Base-by-base conservation (phyloP, 2,797 vertebrate species). In the Schizopygopsis malacanthus region DNA sequence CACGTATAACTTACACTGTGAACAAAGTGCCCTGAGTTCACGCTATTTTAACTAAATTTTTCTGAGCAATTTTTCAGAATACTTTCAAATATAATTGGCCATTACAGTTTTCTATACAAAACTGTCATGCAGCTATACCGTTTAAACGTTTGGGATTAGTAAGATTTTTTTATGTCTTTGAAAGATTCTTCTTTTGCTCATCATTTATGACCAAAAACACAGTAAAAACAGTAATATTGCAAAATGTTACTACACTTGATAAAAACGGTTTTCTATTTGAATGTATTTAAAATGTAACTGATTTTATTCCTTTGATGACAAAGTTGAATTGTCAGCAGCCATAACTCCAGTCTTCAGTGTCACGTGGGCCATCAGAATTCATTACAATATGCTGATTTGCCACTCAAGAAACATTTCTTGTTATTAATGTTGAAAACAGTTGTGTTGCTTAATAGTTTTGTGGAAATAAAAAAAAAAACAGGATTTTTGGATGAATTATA, bases 171-270 rank as follows among this genome's bases (percentile, higher is more conserved):
- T 69, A 2, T 69, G 4, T 70, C 18, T 70, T 20, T 39, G 33
- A 69, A 50, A 50, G 25, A 33, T 28, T 28, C 1, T 15, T 65
- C 25, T 33, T 33, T 28, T 65, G 71, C n/a, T 73, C 43, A 72
- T 7, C 22, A 73, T 73, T 73, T 73, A 73, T 73, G 13, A 73
- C 43, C 72, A 75, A 6, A 20, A 33, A 52, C 33, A 75, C n/a
- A 75, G 8, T 75, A 52, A 75, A 73, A 20, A 52, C 16, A 52
- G 16, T 33, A 33, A 75, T 11, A 33, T 11, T 33, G 25, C 10
- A 16, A 75, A 52, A 50, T 33, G 52, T 33, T 3, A 11, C 4
- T 12, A 33, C 25, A 52, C 6, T 33, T 75, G 11, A 50, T 18
- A 16, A 18, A 33, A 50, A 75, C 15, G 1, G 3, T 16, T 73